Evolutionary conservation across 2,113 vertebrate species (phyloP).

Genomic region (Collichthys lucidus): DNA sequence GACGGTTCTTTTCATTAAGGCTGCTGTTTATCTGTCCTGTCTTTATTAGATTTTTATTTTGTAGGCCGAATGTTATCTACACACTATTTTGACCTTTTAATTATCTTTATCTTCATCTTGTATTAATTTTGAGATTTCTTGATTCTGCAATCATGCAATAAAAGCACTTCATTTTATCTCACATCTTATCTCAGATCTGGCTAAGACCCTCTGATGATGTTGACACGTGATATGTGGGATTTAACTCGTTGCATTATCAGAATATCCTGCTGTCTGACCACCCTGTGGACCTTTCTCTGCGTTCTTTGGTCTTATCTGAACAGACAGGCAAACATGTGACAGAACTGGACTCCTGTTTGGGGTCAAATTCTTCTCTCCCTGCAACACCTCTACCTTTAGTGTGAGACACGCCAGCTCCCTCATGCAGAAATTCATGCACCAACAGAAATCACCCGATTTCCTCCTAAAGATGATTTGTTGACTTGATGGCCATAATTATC

Average conservation of each 20-base stretch:
- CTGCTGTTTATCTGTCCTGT: neutral
- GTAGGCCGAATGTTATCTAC: neutral
- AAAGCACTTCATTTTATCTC: conserved; percentile 3
- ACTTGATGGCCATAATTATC: conserved; percentile 22
- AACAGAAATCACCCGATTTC: neutral
- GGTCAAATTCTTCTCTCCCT: conserved; percentile 53
- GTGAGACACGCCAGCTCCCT: conserved; percentile 29
- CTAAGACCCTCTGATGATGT: conserved; percentile 36
- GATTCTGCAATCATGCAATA: neutral
- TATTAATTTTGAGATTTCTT: neutral
- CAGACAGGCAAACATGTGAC: conserved; percentile 60
- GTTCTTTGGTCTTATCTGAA: conserved; percentile 45
- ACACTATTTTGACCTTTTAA: neutral
- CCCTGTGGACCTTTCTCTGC: conserved; percentile 10
- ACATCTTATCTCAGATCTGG: conserved; percentile 15
- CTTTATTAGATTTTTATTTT: neutral
- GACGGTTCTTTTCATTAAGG: neutral
- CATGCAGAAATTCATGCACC: conserved; percentile 18
- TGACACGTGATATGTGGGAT: conserved; percentile 1
- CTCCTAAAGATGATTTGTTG: conserved; percentile 16
- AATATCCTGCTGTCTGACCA: conserved; percentile 24
- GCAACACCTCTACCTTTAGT: conserved; percentile 31
- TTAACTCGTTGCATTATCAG: conserved; percentile 25
- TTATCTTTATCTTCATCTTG: neutral
- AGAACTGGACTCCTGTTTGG: conserved; percentile 40